Base-by-base conservation (phyloP, 2,888 invertebrate genomes). In the Chloroclysta siterata region DNA sequence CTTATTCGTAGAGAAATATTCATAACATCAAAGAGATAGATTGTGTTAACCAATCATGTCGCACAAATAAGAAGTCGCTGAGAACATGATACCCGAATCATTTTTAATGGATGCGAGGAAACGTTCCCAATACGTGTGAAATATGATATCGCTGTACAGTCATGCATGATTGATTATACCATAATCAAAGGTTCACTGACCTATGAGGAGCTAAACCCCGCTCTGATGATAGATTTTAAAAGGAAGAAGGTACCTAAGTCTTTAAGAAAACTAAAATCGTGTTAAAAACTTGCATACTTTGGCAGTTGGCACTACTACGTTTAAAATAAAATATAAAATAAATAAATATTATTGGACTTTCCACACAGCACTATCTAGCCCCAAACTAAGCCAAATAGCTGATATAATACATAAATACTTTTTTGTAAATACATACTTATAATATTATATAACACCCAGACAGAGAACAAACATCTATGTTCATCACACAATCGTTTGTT, bases 151-250 rank as follows among this genome's bases (percentile, higher is more conserved):
- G 66, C 76, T 78, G 78, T 80, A 78, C 78, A 80, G 81, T 82
- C 80, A 84, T 82, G 77, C 72, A 77, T 89, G 90, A 90, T 90
- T 90, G 89, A 90, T 89, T 87, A 89, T 87, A 83, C 87, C 86
- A 89, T 88, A 89, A 90, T 90, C 89, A 90, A 82, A 78, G 71
- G 87, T 87, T 90, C 88, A 76, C 72, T 78, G 84, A 89, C 85
- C 88, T 79, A 72, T 73, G 71, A 76, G 74, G 63, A 75, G 66
- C 70, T 75, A 75, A 78, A 44, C 44, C 50, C 15, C 11, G 8
- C 17, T 17, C 17, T 17, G 15, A 46, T 46, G 17, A 8, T 11
- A 46, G 1, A 11, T 11, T 39, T 39, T 10, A 39, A 1, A 7
- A 39, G 10, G 11, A 39, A 36, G 36, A 6, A 36, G 2, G 36